Conservation (phyloP, 2,113 vertebrate genomes). For the Helogale parvula region DNA sequence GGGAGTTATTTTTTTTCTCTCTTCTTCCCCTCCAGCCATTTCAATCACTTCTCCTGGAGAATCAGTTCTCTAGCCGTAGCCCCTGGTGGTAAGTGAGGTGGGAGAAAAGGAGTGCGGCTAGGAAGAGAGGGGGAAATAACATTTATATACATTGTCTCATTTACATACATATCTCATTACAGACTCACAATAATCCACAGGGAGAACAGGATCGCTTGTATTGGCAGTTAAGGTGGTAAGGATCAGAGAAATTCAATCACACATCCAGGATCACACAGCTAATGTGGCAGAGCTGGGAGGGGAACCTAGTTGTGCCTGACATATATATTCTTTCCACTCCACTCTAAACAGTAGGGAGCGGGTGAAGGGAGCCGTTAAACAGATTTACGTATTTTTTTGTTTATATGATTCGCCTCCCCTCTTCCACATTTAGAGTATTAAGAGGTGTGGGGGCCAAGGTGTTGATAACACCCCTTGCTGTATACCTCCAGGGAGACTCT, state of each 20-base stretch:
- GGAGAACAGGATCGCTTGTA: background rate
- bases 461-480: background rate
- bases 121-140: background rate
- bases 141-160: background rate
- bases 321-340: background rate
- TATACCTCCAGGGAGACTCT: background rate
- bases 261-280: background rate
- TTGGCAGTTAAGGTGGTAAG: conserved; percentile 15
- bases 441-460: background rate
- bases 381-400: background rate
- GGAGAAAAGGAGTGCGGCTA: background rate
- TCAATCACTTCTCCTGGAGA: background rate
- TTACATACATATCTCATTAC: background rate
- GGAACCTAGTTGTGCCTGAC: background rate
- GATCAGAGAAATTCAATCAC: conserved; percentile 33
- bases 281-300: background rate
- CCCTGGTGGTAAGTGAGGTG: background rate
- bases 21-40: conserved; percentile 5
- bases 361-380: background rate
- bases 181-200: background rate
- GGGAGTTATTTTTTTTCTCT: conserved; percentile 28
- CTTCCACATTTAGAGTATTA: background rate
- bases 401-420: background rate
- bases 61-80: background rate
- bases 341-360: background rate